Percentiles rank a stretch among this genome's conserved stretches.
Conservation (phyloP, 2,888 invertebrate genomes). For the Nycteola revayana region DNA sequence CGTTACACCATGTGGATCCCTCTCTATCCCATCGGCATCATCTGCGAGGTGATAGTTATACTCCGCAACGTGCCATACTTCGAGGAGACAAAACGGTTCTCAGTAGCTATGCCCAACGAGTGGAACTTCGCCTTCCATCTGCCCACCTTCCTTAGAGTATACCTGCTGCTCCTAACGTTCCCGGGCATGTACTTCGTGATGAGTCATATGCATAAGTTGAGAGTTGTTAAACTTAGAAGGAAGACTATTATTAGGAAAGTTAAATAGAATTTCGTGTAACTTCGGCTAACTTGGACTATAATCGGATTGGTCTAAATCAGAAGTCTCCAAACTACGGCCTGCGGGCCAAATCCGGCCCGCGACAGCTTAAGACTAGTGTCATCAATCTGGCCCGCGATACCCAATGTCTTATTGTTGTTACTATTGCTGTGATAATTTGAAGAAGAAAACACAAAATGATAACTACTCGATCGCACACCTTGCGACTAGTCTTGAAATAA, state of each 20-base stretch:
- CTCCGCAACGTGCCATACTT: constrained; percentile 94
- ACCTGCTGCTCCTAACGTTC: constrained; percentile 88
- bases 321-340: no score
- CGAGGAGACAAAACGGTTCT: constrained; percentile 90
- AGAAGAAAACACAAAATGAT: no score
- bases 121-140: constrained; percentile 94
- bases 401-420: no score
- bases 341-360: no score
- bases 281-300: no score
- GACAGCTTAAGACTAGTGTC: no score
- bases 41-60: constrained; percentile 92
- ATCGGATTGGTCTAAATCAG: no score
- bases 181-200: constrained; percentile 90
- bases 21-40: constrained; percentile 93
- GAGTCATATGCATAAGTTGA: constrained; percentile 90
- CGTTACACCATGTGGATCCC: constrained; percentile 97
- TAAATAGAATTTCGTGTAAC: no score
- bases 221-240: constrained; percentile 85
- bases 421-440: no score
- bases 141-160: constrained; percentile 89
- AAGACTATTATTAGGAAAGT: constrained; percentile 70
- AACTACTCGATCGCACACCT: no score
- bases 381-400: no score
- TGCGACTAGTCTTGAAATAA: no score
- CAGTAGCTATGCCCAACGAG: constrained; percentile 89